A percentile compares a stretch with the other conserved stretches of the same genome.
Conservation (phyloP, 2,113 vertebrate species). For the Periophthalmodon schlosseri region DNA sequence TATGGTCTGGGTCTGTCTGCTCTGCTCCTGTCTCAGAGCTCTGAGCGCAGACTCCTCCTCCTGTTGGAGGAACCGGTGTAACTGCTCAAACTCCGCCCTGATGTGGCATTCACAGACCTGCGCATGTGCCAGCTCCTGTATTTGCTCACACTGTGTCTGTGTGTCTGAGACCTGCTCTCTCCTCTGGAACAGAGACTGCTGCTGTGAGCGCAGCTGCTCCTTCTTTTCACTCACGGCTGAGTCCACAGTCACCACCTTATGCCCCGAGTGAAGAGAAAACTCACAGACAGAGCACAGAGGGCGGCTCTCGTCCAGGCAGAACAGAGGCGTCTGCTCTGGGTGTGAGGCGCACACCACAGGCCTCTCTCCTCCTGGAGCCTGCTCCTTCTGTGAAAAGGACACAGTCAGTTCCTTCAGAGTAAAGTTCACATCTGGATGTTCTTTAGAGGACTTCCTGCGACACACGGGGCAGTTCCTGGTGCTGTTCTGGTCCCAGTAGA, state of each 20-base stretch:
- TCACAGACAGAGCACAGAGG: conserved; percentile 42
- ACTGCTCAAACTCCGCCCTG: conserved; percentile 33
- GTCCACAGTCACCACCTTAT: conserved; percentile 44
- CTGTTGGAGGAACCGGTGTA: conserved; percentile 40
- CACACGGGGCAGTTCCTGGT: conserved; percentile 25
- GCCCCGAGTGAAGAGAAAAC: conserved; percentile 20
- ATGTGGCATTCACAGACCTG: conserved; percentile 25
- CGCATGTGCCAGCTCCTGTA: conserved; percentile 9
- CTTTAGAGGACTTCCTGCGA: conserved; percentile 13
- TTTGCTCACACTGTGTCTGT: conserved; percentile 19
- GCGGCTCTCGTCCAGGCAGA: conserved; percentile 28
- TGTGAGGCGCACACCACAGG: too few relatives aligned
- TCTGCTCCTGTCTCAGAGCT: conserved; percentile 32
- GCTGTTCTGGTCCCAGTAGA: conserved; percentile 8
- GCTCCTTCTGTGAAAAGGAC: background rate
- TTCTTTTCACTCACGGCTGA: conserved; percentile 46
- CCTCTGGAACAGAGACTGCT: conserved; percentile 33
- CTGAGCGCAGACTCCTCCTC: conserved; percentile 20
- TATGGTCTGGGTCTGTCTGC: conserved; percentile 20
- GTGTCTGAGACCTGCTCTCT: conserved; percentile 23
- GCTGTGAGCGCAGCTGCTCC: conserved; percentile 36
- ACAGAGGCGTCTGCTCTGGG: too few relatives aligned
- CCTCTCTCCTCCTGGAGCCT: background rate
- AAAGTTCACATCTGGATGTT: fast-evolving
- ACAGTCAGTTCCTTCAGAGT: conserved; percentile 5